Percentiles rank a stretch among this genome's conserved stretches.
Conservation (phyloP, 2,888 invertebrate genomes). For the Scaptomyza parva region DNA sequence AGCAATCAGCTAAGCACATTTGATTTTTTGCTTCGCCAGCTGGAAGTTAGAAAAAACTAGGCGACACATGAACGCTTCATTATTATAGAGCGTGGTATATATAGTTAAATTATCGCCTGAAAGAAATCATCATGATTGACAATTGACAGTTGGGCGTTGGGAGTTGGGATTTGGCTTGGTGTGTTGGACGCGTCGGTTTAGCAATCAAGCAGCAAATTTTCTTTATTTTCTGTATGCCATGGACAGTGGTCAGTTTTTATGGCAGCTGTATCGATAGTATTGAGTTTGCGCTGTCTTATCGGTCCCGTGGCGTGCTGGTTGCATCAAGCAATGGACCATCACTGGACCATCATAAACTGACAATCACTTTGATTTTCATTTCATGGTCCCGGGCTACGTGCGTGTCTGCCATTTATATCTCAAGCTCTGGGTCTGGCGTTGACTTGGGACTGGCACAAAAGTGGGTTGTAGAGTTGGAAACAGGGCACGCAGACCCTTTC, state of each 20-base stretch:
- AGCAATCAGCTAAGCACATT: constrained; percentile 80
- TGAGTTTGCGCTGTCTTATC: constrained; percentile 59
- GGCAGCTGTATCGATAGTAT: constrained; percentile 46
- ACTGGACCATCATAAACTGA: constrained; percentile 76
- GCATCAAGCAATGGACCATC: constrained; percentile 16
- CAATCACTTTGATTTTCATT: constrained; percentile 75
- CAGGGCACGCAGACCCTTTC: constrained; percentile 70
- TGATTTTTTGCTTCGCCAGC: constrained; percentile 67
- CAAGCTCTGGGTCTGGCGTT: not conserved
- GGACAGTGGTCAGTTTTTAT: constrained; percentile 76
- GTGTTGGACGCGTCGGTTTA: constrained; percentile 8
- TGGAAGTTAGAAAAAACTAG: constrained; percentile 55
- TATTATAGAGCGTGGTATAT: constrained; percentile 42
- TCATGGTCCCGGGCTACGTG: constrained; percentile 44
- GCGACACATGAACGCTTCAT: constrained; percentile 59
- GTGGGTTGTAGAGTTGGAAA: not conserved
- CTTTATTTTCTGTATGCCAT: constrained; percentile 59
- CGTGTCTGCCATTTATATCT: constrained; percentile 51
- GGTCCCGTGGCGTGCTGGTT: constrained; percentile 48
- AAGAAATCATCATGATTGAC: constrained; percentile 74
- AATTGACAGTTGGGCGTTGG: constrained; percentile 52
- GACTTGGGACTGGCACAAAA: not conserved
- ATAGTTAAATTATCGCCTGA: constrained; percentile 77
- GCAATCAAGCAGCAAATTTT: constrained; percentile 66
- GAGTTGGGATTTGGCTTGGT: constrained; percentile 30